phyloP scores from a whole-genome alignment of 2,888 invertebrate species.

The Spisula subtruncata region DNA sequence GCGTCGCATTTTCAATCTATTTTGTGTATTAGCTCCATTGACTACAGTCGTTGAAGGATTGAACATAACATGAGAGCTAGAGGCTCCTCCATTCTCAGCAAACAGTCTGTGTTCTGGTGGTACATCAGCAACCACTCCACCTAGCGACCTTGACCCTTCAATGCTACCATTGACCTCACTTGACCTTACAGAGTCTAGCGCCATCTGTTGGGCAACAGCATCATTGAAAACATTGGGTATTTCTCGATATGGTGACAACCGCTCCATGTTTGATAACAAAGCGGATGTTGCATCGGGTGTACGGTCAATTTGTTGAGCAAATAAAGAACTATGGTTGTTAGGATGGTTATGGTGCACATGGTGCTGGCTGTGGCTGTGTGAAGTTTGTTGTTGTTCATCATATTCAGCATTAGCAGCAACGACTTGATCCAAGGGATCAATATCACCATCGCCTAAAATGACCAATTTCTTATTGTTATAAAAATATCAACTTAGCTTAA shows the following conservation, averaged over 20 bases:
- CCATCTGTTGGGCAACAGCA: conserved; percentile 41
- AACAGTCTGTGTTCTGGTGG: conserved; percentile 66
- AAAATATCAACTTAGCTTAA: too few relatives aligned
- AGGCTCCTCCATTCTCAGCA: conserved; percentile 43
- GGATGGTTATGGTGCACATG: conserved; percentile 40
- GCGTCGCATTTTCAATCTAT: conserved; percentile 43
- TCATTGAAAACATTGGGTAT: conserved; percentile 61
- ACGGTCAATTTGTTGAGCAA: conserved; percentile 45
- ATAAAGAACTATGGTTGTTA: conserved; percentile 61
- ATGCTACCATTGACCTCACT: conserved; percentile 34
- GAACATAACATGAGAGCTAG: conserved; percentile 61
- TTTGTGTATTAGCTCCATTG: conserved; percentile 50
- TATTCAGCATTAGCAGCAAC: conserved; percentile 56
- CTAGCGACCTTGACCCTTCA: conserved; percentile 40
- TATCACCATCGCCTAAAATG: conserved; percentile 57
- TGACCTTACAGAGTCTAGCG: conserved; percentile 61
- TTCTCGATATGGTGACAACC: conserved; percentile 62
- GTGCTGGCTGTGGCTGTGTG: conserved; percentile 32
- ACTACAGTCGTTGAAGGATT: conserved; percentile 17
- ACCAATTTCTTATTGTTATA: neutral
- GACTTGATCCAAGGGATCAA: conserved; percentile 69
- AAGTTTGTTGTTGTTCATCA: neutral
- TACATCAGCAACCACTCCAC: conserved; percentile 43
- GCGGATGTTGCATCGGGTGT: conserved; percentile 57
- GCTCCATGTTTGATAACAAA: conserved; percentile 62